Percentiles rank a stretch among this genome's conserved stretches.
Conservation (phyloP, 2,797 vertebrate species). For the Emys orbicularis region DNA sequence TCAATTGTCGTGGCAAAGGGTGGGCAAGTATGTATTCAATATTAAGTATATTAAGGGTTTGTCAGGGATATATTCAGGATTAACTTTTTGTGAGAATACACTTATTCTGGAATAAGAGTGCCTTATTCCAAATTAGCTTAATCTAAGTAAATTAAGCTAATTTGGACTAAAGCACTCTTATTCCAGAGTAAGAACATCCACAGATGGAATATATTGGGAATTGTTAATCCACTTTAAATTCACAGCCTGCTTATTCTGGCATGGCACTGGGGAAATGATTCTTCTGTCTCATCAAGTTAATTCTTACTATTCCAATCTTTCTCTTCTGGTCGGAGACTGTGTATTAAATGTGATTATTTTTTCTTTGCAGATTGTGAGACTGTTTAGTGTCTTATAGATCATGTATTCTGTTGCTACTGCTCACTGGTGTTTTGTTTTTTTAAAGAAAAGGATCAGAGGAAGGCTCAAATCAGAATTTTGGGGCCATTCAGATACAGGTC, state of each 20-base stretch:
- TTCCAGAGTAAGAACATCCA: neutral
- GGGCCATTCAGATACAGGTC: neutral
- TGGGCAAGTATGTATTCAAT: neutral
- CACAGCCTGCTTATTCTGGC: neutral
- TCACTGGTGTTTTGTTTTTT: neutral
- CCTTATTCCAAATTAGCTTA: neutral
- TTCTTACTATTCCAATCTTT: neutral
- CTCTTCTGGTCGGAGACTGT: neutral
- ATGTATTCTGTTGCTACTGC: neutral
- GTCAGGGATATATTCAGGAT: neutral
- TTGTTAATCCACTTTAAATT: neutral
- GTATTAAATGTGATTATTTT: neutral
- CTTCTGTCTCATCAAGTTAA: neutral
- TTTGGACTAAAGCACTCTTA: neutral
- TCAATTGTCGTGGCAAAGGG: neutral
- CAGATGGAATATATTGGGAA: neutral
- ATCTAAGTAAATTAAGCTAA: neutral
- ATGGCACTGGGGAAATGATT: neutral
- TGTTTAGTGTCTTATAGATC: neutral
- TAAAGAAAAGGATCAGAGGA: neutral
- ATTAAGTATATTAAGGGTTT: neutral
- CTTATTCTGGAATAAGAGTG: neutral
- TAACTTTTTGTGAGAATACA: neutral
- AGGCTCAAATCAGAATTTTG: neutral
- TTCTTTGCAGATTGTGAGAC: neutral